Evolutionary conservation across 2,888 invertebrate species (phyloP), one percentile per base, ranked within the genome.

Genomic region (Caenorhabditis virilis): DNA sequence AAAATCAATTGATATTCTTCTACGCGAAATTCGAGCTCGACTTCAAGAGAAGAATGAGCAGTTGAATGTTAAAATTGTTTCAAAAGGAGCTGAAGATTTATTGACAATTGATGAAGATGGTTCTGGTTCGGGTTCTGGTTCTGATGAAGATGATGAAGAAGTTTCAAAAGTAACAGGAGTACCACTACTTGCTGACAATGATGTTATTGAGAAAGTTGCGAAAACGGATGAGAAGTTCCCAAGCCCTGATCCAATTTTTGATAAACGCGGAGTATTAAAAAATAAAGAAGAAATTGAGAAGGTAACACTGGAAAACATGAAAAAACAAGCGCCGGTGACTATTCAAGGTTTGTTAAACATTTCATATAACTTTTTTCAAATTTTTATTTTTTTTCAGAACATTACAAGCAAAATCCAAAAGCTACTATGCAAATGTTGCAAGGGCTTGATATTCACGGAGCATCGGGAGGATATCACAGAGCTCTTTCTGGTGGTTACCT

Each of bases 381-480:
- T 6, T 25, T 6, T 15, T 35, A 13, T 47, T 15, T 25, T 6
- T 41, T 48, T 59, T 15, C 35, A 61, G 64, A 65, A 2, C 59
- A 60, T 15, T 65, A 56, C 43, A 53, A 65, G 26, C 6, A 42
- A 6, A 66, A 66, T 25, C 60, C 60, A 53, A 53, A 30, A 20
- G 66, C 52, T 18, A 66, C 66, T 22, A 30, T 61, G 2, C 60
- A 66, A 54, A 66, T 66, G 60, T 57, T 66, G 9, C 56, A 61
- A 52, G 66, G 66, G 30, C 53, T 66, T 20, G 66, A 66, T 38
- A 53, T 66, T 50, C 66, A 66, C 20, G 66, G 71, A 23, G 39
- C 64, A 22, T 57, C 64, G 26, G 71, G 71, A 7, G 71, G 71
- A 2, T 71, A 71, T 16, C 71, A 71, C 35, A 30, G 71, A 41